phyloP scores from a whole-genome alignment of 2,113 vertebrate genomes.

The Phainopepla nitens region DNA sequence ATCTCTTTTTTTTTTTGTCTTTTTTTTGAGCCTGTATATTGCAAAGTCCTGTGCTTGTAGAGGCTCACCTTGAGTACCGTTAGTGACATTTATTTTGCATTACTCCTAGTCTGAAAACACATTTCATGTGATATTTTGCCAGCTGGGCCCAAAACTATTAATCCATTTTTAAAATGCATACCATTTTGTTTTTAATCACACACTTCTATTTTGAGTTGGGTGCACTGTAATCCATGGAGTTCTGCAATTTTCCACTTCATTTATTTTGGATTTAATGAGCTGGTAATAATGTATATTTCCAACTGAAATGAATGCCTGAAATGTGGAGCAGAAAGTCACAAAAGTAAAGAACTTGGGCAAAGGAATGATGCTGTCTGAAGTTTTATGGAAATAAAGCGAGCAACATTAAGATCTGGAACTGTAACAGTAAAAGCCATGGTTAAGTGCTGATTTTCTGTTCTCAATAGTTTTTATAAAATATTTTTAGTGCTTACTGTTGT shows the following conservation, averaged over 20 bases:
- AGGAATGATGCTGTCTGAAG: neutral
- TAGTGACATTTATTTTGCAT: neutral
- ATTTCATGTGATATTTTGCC: neutral
- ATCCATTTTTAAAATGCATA: conserved; percentile 18
- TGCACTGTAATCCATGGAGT: conserved; percentile 56
- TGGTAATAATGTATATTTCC: conserved; percentile 61
- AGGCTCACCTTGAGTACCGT: neutral
- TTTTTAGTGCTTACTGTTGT: neutral
- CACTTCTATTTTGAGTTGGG: conserved; percentile 53
- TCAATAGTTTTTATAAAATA: neutral
- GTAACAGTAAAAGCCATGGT: neutral
- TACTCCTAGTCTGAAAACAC: neutral
- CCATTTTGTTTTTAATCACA: conserved; percentile 51
- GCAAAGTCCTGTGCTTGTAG: neutral
- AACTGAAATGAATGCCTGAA: conserved; percentile 46
- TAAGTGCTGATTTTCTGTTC: neutral
- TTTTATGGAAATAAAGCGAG: neutral
- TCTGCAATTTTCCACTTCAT: conserved; percentile 60
- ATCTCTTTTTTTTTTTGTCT: neutral
- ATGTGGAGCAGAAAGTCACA: conserved; percentile 39
- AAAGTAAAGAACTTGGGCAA: conserved; percentile 9
- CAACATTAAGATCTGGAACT: neutral
- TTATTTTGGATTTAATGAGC: conserved; percentile 55
- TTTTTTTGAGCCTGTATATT: neutral
- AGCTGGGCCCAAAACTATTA: conserved; percentile 35